Percentiles rank a stretch among this genome's conserved stretches.
These are phyloP conservation scores for Brassicogethes aeneus DNA, from an alignment of 2,888 invertebrate genomes.

Conservation along the genomic window DNA sequence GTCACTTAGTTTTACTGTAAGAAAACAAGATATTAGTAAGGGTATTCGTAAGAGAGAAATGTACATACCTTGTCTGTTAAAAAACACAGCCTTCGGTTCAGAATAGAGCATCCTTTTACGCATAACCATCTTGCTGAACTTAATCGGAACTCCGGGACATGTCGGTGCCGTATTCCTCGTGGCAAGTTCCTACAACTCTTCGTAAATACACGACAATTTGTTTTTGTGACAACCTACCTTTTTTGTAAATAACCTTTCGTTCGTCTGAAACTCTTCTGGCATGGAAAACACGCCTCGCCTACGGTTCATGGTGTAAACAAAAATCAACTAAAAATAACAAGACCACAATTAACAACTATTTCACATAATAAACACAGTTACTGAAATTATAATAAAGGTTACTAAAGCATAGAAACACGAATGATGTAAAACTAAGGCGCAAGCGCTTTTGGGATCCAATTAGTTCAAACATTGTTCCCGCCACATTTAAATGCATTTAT, in stretches of 20 bases:
- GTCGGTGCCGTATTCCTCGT: slow-evolving; percentile 16
- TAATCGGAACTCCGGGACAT: slow-evolving; percentile 22
- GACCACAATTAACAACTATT: too few species aligned
- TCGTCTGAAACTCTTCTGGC: slow-evolving; percentile 19
- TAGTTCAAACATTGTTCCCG: too few species aligned
- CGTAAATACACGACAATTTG: background rate
- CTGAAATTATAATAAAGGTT: too few species aligned
- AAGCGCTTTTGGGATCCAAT: too few species aligned
- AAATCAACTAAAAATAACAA: too few species aligned
- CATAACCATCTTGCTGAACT: slow-evolving; percentile 18
- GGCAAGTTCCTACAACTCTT: slow-evolving; percentile 19
- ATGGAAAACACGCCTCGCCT: slow-evolving; percentile 1
- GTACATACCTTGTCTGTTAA: slow-evolving; percentile 19
- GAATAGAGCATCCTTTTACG: slow-evolving; percentile 11
- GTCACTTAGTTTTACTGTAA: slow-evolving; percentile 29
- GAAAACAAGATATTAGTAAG: too few species aligned
- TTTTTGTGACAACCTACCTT: slow-evolving; percentile 15
- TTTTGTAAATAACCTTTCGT: slow-evolving; percentile 22
- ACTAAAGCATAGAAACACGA: too few species aligned
- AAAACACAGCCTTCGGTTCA: slow-evolving; percentile 19
- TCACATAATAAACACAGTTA: too few species aligned
- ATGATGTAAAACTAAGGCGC: too few species aligned
- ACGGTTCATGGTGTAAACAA: too few species aligned
- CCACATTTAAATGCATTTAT: too few species aligned
- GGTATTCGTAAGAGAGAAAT: background rate